Percentiles rank a stretch among this genome's conserved stretches.
Conservation (phyloP, 2,888 invertebrate species). For the Camponotus fellah region DNA sequence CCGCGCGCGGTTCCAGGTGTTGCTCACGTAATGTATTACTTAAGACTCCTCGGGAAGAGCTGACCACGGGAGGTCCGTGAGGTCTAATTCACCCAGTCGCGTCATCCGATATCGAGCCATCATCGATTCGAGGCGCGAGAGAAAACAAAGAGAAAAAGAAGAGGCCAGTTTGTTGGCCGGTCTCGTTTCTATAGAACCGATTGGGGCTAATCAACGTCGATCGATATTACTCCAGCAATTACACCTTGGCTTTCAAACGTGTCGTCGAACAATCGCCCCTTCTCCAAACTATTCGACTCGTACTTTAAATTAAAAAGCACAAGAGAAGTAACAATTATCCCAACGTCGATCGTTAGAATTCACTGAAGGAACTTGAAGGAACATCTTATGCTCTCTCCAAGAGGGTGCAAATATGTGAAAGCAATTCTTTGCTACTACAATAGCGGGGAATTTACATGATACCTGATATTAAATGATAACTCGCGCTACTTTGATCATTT, state of each 20-base stretch:
- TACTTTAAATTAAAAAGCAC: background rate
- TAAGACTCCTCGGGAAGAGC: constrained; percentile 78
- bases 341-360: background rate
- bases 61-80: constrained; percentile 67
- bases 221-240: constrained; percentile 12
- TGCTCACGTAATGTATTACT: constrained; percentile 83
- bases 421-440: background rate
- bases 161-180: background rate
- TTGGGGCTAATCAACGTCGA: background rate
- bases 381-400: background rate
- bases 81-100: constrained; percentile 65
- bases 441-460: background rate
- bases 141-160: constrained; percentile 27
- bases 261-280: background rate
- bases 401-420: background rate
- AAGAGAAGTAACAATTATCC: background rate
- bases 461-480: background rate
- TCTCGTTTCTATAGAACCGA: constrained; percentile 17
- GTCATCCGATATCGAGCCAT: constrained; percentile 59
- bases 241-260: background rate
- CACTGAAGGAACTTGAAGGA: background rate
- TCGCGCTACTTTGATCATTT: background rate
- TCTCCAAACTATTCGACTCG: background rate
- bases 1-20: constrained; percentile 80
- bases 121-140: constrained; percentile 29